Percentiles rank a stretch among this genome's conserved stretches.
Conservation (phyloP, 1,140 invertebrate species). For the Drosophila parvula region DNA sequence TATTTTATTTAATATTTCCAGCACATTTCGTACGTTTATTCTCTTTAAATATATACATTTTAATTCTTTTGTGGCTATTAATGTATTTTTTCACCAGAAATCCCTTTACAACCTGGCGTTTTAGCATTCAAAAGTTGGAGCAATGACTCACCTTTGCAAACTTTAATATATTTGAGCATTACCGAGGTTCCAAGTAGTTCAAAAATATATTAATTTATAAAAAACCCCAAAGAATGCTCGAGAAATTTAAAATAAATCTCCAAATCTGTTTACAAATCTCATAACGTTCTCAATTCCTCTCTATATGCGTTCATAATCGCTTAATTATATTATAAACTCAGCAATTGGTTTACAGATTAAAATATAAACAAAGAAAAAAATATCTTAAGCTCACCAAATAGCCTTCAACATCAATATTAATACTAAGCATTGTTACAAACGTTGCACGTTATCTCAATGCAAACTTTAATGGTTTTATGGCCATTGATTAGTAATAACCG, state of each 20-base stretch:
- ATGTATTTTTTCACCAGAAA: too few species aligned
- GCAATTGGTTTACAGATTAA: too few species aligned
- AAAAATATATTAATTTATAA: not conserved
- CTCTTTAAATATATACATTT: not conserved
- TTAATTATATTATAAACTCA: not conserved
- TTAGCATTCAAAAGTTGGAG: not conserved
- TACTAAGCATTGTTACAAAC: not conserved
- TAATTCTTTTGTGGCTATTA: not conserved
- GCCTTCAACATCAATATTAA: not conserved
- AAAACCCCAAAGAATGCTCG: too few species aligned
- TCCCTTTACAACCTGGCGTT: too few species aligned
- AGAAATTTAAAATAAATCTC: not conserved
- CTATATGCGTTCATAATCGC: not conserved
- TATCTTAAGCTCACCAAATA: not conserved
- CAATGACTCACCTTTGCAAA: not conserved
- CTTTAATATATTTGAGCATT: too few species aligned
- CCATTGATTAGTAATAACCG: too few species aligned
- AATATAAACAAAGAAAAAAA: not conserved
- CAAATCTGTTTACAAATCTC: not conserved
- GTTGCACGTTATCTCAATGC: not conserved
- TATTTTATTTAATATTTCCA: not conserved
- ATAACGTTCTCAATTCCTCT: not conserved
- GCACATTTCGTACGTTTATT: not conserved
- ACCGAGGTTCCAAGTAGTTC: not conserved
- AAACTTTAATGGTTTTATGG: slow-evolving; percentile 3